These are phyloP conservation scores for Oceanites oceanicus DNA, from an alignment of 2,113 vertebrate species.

Conservation along the genomic window DNA sequence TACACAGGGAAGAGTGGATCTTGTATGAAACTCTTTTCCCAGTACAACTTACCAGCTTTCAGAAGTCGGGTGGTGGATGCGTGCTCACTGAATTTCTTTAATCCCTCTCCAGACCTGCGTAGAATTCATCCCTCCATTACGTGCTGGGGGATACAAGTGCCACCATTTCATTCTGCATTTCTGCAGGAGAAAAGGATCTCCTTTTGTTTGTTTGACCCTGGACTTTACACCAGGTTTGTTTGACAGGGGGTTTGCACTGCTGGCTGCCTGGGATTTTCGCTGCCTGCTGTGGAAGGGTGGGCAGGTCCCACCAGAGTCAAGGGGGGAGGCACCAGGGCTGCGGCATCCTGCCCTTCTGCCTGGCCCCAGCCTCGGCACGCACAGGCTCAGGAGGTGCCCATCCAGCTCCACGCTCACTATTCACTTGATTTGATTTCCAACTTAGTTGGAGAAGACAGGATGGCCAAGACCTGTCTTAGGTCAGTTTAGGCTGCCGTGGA, in stretches of 20 bases:
- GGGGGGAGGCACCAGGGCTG: background rate
- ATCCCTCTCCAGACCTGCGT: background rate
- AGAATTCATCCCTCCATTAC: background rate
- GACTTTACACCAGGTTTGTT: background rate
- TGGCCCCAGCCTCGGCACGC: background rate
- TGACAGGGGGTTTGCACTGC: background rate
- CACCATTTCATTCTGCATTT: background rate
- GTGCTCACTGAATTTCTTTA: background rate
- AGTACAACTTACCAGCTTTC: background rate
- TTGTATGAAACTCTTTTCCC: background rate
- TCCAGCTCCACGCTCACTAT: background rate
- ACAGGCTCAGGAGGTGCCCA: background rate
- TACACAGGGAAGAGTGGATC: background rate
- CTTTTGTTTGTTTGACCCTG: background rate
- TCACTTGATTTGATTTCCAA: background rate
- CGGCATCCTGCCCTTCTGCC: background rate
- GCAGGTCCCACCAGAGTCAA: background rate
- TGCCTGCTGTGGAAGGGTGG: background rate
- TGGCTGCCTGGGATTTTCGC: accelerated
- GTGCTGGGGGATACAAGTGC: background rate
- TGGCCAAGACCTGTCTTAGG: background rate
- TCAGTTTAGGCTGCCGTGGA: background rate
- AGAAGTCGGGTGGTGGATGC: background rate
- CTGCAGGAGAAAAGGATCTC: background rate
- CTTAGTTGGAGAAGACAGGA: background rate